phyloP scores from a whole-genome alignment of 2,113 vertebrate genomes.

The Leptobrachium ailaonicum region DNA sequence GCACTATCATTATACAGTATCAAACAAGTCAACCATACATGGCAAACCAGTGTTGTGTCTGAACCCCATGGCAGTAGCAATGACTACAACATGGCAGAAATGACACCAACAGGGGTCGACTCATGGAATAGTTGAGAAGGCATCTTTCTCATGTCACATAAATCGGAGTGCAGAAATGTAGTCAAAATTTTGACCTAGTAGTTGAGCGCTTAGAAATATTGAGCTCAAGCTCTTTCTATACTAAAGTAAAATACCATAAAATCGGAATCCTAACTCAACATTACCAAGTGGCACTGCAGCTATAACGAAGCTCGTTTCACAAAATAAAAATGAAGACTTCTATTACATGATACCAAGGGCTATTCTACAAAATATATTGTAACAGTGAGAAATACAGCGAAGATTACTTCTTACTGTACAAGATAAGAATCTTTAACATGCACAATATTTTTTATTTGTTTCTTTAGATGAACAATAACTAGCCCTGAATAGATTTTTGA shows the following conservation, averaged over 20 bases:
- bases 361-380: conserved; percentile 30
- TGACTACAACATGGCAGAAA: not conserved
- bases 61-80: not conserved
- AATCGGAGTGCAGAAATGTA: not conserved
- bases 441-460: not conserved
- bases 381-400: conserved; percentile 8
- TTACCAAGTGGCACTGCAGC: conserved; percentile 1
- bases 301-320: conserved; percentile 3
- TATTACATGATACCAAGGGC: conserved; percentile 11
- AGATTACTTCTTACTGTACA: not conserved
- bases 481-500: not conserved
- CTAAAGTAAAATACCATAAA: not conserved
- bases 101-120: not conserved
- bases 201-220: not conserved
- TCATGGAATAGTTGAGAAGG: not conserved
- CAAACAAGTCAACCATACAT: not conserved
- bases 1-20: not conserved
- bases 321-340: conserved; percentile 12
- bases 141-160: not conserved
- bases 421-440: conserved; percentile 9
- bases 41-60: not conserved
- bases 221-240: not conserved
- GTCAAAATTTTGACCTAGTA: not conserved
- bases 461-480: no score
- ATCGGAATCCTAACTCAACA: not conserved